Base-by-base conservation (phyloP, 2,113 vertebrate species). In the Ochotona curzoniae region DNA sequence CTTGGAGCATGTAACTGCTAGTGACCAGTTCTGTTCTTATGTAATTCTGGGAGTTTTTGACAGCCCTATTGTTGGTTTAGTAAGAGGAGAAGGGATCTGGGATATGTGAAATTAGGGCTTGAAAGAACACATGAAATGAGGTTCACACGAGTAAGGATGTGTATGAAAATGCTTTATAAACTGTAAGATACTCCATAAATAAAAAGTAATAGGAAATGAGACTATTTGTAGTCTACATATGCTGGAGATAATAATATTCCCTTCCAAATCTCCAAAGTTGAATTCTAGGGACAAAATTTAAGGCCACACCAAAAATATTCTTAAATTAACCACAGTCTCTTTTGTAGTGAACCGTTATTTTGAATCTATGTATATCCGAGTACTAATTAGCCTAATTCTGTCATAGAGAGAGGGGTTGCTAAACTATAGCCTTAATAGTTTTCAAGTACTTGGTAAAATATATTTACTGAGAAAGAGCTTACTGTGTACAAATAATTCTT, bases 171-270 rank as follows among this genome's bases (percentile, higher is more conserved):
- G 21, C 49, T 73, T 82, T 60, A 71, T 66, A 82, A 92, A 30
- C 51, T 96, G 14, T 90, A 66, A 80, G 78, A 57, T 79, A 25
- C 28, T 71, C 88, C 73, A 69, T 88, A 90, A 96, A 80, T 84
- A 93, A 81, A 90, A 79, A 30, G 32, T 28, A 88, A 44, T 75
- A 49, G 57, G 61, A 95, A 86, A 80, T 83, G 82, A n/a, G 35
- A 84, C 71, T 79, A 81, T 93, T 76, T 93, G 32, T 86, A 70
- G 38, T 25, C 67, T 75, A 28, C 76, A 6, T 89, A 54, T 88
- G 30, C 67, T 93, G 26, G 70, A 92, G 67, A 84, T 51, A n/a
- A 21, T 90, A 76, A 8, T 61, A 57, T 57, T 81, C 26, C 60
- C 26, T 44, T 69, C 23, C 10, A 25, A 70, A 9, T 51, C 21